Percentiles rank a stretch among this genome's conserved stretches.
These are phyloP conservation scores for Rambutsinella grinnellia DNA, from an alignment of 2,888 invertebrate genomes.

Conservation along the genomic window DNA sequence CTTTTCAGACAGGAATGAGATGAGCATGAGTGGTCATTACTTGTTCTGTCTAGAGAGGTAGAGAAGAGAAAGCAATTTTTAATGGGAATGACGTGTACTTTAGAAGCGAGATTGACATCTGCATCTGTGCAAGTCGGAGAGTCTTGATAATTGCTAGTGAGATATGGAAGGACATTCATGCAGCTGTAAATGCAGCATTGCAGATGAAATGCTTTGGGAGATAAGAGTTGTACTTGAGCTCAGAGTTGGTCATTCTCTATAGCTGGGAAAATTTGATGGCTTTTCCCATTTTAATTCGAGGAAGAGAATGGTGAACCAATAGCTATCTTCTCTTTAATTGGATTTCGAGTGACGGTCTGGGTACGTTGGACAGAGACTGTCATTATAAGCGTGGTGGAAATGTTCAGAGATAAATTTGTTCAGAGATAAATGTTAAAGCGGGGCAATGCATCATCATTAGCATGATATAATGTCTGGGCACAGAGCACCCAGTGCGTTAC, in stretches of 20 bases:
- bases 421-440: background rate
- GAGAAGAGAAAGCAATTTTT: background rate
- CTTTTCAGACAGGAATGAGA: background rate
- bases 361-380: too few species aligned
- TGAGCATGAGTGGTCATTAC: background rate
- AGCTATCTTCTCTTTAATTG: background rate
- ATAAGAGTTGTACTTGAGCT: too few species aligned
- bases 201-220: constrained; percentile 5
- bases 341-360: too few species aligned
- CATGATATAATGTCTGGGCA: background rate
- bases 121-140: background rate
- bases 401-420: background rate
- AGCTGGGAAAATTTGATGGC: background rate
- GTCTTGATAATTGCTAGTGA: background rate
- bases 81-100: constrained; percentile 13
- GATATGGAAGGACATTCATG: background rate
- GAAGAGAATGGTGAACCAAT: background rate
- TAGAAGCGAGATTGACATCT: constrained; percentile 38
- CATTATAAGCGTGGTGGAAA: background rate
- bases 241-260: too few species aligned
- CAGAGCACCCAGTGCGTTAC: background rate
- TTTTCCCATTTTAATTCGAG: background rate
- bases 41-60: constrained; percentile 5
- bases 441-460: background rate
- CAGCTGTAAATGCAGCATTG: constrained; percentile 15